These are phyloP conservation scores for Orchestia grillus DNA, from an alignment of 1,140 invertebrate genomes.

Conservation along the genomic window DNA sequence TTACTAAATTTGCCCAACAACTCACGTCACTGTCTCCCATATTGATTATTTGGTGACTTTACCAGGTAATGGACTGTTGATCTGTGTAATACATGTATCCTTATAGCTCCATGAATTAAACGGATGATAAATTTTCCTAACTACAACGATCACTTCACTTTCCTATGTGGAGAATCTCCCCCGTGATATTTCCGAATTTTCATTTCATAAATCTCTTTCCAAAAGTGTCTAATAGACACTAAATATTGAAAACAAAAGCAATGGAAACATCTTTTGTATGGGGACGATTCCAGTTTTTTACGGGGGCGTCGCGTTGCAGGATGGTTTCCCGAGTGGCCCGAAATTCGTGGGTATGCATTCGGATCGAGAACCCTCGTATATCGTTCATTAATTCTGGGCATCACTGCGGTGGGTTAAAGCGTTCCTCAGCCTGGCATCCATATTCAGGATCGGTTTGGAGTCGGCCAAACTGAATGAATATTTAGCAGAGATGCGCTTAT, in stretches of 20 bases:
- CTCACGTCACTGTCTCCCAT: too few relatives aligned
- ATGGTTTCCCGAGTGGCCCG: neutral
- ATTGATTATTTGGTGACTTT: too few relatives aligned
- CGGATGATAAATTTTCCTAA: neutral
- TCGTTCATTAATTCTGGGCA: constrained; percentile 50
- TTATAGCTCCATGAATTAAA: neutral
- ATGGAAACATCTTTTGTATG: neutral
- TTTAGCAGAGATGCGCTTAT: constrained; percentile 49
- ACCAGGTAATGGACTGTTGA: too few relatives aligned
- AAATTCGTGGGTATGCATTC: neutral
- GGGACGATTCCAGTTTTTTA: neutral
- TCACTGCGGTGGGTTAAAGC: constrained; percentile 25
- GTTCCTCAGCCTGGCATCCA: constrained; percentile 2
- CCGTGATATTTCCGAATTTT: neutral
- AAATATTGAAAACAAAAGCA: neutral
- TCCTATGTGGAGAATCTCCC: neutral
- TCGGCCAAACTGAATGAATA: constrained; percentile 53
- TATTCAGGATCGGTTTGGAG: constrained; percentile 50
- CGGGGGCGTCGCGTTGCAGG: neutral
- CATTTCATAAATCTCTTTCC: neutral
- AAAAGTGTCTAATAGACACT: neutral
- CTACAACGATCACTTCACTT: neutral
- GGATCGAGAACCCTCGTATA: neutral
- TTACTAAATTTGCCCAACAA: too few relatives aligned
- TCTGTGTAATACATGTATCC: too few relatives aligned